Conservation (phyloP, 1,140 invertebrate genomes). For the Hetaerina americana region DNA sequence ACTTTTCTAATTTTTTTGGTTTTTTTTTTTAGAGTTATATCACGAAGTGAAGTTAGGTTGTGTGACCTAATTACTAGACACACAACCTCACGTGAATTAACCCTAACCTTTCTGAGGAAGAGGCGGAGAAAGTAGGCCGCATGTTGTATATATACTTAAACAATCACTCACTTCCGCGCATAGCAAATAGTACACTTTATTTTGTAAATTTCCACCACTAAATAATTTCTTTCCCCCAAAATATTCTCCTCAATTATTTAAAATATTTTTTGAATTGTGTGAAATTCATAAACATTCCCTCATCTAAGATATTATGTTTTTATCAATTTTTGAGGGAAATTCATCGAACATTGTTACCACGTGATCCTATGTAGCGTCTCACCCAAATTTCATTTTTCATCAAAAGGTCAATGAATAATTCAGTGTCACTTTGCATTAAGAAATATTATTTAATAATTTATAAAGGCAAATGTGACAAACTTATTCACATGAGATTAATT, state of each 20-base stretch:
- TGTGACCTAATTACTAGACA: conserved; percentile 52
- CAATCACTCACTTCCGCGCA: not conserved
- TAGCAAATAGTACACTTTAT: not conserved
- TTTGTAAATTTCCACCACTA: no score
- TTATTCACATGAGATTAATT: no score
- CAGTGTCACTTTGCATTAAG: no score
- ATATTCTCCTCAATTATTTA: no score
- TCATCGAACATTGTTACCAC: not conserved
- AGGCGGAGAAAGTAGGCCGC: conserved; percentile 29
- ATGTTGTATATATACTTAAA: conserved; percentile 29
- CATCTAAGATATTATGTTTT: not conserved
- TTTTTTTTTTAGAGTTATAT: conserved; percentile 63
- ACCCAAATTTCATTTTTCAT: no score
- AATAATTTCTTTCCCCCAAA: no score
- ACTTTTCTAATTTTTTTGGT: conserved; percentile 52
- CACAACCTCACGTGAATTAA: conserved; percentile 44
- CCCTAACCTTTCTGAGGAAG: conserved; percentile 46
- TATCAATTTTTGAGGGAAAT: not conserved
- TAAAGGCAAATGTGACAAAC: no score
- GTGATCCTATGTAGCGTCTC: not conserved
- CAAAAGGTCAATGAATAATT: no score
- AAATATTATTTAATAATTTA: no score
- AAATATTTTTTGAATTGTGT: no score
- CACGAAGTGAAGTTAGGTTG: conserved; percentile 64
- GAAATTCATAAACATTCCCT: not conserved